These are phyloP conservation scores for Phrynocephalus forsythii DNA, from an alignment of 2,797 vertebrate species.

Conservation along the genomic window DNA sequence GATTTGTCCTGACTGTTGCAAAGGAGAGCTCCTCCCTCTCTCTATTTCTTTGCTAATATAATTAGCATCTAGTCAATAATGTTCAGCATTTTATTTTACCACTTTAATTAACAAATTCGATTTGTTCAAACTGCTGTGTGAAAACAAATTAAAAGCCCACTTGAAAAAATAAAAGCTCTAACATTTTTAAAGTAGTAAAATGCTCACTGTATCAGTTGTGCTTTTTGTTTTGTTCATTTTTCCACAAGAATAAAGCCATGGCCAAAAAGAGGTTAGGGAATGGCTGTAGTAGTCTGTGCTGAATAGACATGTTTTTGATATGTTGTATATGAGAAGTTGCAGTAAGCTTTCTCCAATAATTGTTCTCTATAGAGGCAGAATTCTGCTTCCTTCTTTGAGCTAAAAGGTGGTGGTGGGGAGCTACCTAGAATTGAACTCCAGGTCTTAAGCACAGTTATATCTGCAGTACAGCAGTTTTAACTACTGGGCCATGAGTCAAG, in stretches of 20 bases:
- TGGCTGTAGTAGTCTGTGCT: background rate
- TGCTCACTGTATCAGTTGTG: constrained; percentile 86
- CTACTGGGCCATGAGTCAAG: too few species aligned
- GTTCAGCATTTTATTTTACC: constrained; percentile 99
- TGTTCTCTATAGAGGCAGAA: background rate
- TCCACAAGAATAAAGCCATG: constrained; percentile 41
- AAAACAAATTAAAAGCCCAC: constrained; percentile 87
- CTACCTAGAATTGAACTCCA: too few species aligned
- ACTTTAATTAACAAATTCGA: constrained; percentile 99
- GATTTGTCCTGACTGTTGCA: constrained; percentile 93
- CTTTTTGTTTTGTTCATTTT: constrained; percentile 75
- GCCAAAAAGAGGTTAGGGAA: too few species aligned
- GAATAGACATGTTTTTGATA: background rate
- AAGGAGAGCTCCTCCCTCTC: constrained; percentile 84
- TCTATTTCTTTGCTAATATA: constrained; percentile 93
- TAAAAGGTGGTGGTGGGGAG: too few species aligned
- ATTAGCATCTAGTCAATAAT: constrained; percentile 99
- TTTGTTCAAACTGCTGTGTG: constrained; percentile 92
- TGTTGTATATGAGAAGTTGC: background rate
- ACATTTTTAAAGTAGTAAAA: constrained; percentile 88
- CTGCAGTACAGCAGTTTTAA: too few species aligned
- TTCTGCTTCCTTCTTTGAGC: too few species aligned
- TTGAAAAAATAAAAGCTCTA: constrained; percentile 90
- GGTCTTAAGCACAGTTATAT: too few species aligned
- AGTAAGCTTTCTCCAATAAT: background rate